A percentile compares a stretch with the other conserved stretches of the same genome.
Conservation (phyloP, 2,113 vertebrate genomes). For the Perca fluviatilis region DNA sequence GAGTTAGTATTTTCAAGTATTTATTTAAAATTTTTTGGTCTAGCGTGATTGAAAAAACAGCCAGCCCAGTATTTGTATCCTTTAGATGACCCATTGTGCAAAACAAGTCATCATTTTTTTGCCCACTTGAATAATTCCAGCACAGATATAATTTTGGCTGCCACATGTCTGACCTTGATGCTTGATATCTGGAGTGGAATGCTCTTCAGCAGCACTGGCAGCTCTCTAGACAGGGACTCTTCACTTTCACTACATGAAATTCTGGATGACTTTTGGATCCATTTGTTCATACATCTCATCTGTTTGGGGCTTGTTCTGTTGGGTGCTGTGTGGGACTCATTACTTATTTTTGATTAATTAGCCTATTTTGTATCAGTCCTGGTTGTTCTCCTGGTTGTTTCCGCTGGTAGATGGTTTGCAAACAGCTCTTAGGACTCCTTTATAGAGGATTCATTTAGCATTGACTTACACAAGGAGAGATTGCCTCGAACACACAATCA, state of each 20-base stretch:
- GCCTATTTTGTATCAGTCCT: neutral
- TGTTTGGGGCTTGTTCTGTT: constrained; percentile 21
- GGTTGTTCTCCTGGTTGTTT: constrained; percentile 4
- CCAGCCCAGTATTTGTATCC: constrained; percentile 27
- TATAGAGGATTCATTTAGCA: constrained; percentile 6
- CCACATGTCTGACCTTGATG: constrained; percentile 57
- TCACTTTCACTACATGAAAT: constrained; percentile 20
- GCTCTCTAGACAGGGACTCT: constrained; percentile 38
- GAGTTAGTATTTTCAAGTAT: neutral
- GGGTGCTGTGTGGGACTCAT: neutral
- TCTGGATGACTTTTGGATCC: constrained; percentile 38
- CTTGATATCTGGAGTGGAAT: constrained; percentile 47
- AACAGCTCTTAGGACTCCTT: neutral
- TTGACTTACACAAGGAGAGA: constrained; percentile 10
- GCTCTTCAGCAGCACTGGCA: constrained; percentile 39
- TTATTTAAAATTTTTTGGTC: constrained; percentile 12
- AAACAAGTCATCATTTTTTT: constrained; percentile 43
- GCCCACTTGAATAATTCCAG: constrained; percentile 41
- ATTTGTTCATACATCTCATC: constrained; percentile 31
- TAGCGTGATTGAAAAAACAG: neutral
- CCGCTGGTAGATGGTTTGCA: constrained; percentile 1
- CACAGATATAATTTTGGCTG: constrained; percentile 44
- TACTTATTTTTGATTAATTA: constrained; percentile 20
- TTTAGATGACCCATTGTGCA: constrained; percentile 36
- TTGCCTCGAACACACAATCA: constrained; percentile 13